These are phyloP conservation scores for Chondrilla cf. caribensis DNA, from an alignment of 37 sponge, comb jelly and placozoan genomes.

Conservation along the genomic window DNA sequence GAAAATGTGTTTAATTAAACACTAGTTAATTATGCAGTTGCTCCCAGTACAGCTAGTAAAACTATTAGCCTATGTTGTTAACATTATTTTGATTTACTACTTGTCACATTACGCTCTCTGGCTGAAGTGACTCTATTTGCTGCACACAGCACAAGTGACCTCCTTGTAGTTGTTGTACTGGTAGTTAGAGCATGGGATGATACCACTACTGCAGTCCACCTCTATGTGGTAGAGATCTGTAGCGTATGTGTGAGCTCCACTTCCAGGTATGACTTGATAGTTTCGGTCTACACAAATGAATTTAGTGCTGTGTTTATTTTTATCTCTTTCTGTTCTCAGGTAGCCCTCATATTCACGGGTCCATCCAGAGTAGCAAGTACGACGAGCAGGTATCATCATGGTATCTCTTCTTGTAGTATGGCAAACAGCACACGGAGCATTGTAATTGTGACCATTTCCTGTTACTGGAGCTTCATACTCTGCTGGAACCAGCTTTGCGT, in stretches of 20 bases:
- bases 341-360: constrained; percentile 9
- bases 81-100: too few relatives aligned
- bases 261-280: neutral
- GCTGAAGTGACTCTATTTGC: too few relatives aligned
- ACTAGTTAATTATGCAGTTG: too few relatives aligned
- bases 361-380: constrained; percentile 4
- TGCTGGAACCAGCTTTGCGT: neutral
- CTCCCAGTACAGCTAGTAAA: too few relatives aligned
- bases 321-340: neutral
- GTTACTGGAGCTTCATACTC: neutral
- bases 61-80: too few relatives aligned
- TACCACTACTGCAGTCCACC: too few relatives aligned
- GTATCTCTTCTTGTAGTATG: neutral
- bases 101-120: too few relatives aligned
- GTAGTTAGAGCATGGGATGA: too few relatives aligned
- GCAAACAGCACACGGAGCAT: constrained; percentile 22
- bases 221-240: too few relatives aligned
- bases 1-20: too few relatives aligned
- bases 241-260: neutral
- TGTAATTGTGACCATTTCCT: neutral
- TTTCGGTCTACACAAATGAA: constrained; percentile 1
- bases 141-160: too few relatives aligned
- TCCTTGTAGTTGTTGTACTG: too few relatives aligned
- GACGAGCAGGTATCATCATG: constrained; percentile 17
- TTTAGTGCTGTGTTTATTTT: neutral